A percentile compares a stretch with the other conserved stretches of the same genome.
phyloP scores from a whole-genome alignment of 2,888 invertebrate species.

The Rotaria socialis region DNA sequence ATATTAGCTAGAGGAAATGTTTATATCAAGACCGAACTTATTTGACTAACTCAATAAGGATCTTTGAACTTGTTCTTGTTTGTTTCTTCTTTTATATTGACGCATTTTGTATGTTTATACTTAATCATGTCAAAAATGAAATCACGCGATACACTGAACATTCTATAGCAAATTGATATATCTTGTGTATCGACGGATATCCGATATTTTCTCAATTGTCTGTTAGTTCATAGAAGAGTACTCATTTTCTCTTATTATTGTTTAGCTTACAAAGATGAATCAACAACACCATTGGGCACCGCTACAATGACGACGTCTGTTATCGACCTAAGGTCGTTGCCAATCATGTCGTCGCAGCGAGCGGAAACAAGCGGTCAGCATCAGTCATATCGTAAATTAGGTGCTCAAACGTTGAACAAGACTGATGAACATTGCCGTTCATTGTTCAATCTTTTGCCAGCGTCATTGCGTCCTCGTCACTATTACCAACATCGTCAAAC shows the following conservation, averaged over 20 bases:
- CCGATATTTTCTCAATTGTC: not conserved
- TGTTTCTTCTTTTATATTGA: not conserved
- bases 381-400: not conserved
- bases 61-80: not conserved
- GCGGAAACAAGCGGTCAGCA: not conserved
- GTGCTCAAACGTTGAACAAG: not conserved
- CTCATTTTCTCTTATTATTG: not conserved
- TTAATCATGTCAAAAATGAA: not conserved
- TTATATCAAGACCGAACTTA: not conserved
- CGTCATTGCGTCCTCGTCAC: not conserved
- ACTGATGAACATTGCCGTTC: conserved; percentile 9
- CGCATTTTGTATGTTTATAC: not conserved
- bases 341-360: not conserved
- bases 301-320: not conserved
- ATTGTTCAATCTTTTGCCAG: conserved; percentile 1
- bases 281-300: not conserved
- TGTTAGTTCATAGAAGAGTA: not conserved
- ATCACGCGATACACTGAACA: not conserved
- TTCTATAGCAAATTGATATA: not conserved
- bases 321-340: not conserved
- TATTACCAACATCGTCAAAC: not conserved
- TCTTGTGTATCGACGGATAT: not conserved
- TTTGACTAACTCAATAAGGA: not conserved
- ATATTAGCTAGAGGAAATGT: not conserved
- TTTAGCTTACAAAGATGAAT: conserved; percentile 31